These are phyloP conservation scores for Ectemnius continuus DNA, from an alignment of 2,888 invertebrate genomes.

Conservation along the genomic window DNA sequence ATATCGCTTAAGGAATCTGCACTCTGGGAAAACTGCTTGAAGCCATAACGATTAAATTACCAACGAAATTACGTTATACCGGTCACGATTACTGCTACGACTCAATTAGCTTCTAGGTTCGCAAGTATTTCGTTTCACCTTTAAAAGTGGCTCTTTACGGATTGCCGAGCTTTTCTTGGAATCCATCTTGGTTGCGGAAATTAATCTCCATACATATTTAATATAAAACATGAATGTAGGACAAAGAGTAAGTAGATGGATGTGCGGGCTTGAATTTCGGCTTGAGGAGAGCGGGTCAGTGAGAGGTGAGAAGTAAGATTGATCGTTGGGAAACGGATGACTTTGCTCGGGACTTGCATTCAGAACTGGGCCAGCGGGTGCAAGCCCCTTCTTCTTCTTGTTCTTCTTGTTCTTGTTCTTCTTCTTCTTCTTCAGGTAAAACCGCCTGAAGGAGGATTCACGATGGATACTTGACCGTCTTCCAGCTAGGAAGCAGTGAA, in stretches of 20 bases:
- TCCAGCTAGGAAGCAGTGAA: constrained; percentile 8
- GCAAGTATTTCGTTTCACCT: no score
- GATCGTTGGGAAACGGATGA: constrained; percentile 47
- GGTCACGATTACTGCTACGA: no score
- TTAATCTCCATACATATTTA: no score
- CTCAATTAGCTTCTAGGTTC: no score
- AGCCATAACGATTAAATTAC: no score
- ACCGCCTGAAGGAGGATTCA: constrained; percentile 27
- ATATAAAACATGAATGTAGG: neutral
- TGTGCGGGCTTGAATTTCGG: constrained; percentile 26
- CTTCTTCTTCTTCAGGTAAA: constrained; percentile 24
- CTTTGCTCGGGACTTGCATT: constrained; percentile 41
- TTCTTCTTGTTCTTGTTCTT: constrained; percentile 16
- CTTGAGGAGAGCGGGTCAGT: constrained; percentile 15
- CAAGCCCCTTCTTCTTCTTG: constrained; percentile 20
- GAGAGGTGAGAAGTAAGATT: constrained; percentile 43
- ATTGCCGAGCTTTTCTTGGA: no score
- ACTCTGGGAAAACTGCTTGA: no score
- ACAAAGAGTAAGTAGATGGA: constrained; percentile 5
- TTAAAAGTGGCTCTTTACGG: no score
- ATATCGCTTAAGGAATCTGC: no score
- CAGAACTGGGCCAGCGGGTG: constrained; percentile 45
- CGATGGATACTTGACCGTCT: constrained; percentile 49
- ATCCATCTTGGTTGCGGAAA: no score
- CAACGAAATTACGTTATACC: no score